phyloP scores from a whole-genome alignment of 2,113 vertebrate genomes.

The Gobiocypris rarus region DNA sequence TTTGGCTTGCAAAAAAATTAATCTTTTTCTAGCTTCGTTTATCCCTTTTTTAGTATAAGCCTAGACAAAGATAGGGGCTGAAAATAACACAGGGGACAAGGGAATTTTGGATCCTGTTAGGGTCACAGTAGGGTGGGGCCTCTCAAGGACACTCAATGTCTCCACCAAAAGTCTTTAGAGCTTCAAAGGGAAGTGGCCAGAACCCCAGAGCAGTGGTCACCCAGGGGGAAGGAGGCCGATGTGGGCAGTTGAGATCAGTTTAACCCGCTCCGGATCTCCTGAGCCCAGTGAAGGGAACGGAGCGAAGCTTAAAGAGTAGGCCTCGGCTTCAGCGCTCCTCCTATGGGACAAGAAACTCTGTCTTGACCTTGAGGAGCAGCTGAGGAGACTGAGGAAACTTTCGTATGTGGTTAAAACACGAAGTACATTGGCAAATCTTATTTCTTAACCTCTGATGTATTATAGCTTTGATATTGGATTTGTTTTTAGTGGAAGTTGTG shows the following conservation, averaged over 20 bases:
- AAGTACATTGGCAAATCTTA: not conserved
- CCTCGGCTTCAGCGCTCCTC: slow-evolving; percentile 2
- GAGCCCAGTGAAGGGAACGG: slow-evolving; percentile 43
- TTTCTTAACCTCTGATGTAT: not conserved
- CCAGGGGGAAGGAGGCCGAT: slow-evolving; percentile 42
- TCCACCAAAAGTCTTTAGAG: slow-evolving; percentile 37
- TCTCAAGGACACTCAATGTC: slow-evolving; percentile 52
- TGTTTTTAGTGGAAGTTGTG: not conserved
- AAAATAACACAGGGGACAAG: slow-evolving; percentile 69
- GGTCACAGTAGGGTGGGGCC: slow-evolving; percentile 62
- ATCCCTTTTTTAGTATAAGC: slow-evolving; percentile 70
- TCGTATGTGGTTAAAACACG: not conserved
- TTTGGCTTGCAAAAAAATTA: slow-evolving; percentile 79
- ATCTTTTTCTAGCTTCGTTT: slow-evolving; percentile 58
- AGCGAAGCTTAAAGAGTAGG: slow-evolving; percentile 34
- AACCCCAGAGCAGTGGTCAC: slow-evolving; percentile 46
- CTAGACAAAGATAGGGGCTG: slow-evolving; percentile 71
- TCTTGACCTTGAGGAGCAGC: slow-evolving; percentile 42
- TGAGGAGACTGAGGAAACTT: slow-evolving; percentile 44
- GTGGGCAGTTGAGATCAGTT: slow-evolving; percentile 11
- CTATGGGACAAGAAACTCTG: slow-evolving; percentile 22
- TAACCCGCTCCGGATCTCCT: slow-evolving; percentile 20
- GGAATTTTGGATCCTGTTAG: slow-evolving; percentile 58
- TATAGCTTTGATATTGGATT: not conserved
- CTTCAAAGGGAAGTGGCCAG: slow-evolving; percentile 55